phyloP scores from a whole-genome alignment of 2,888 invertebrate species.

The Orchesellides sinensis region DNA sequence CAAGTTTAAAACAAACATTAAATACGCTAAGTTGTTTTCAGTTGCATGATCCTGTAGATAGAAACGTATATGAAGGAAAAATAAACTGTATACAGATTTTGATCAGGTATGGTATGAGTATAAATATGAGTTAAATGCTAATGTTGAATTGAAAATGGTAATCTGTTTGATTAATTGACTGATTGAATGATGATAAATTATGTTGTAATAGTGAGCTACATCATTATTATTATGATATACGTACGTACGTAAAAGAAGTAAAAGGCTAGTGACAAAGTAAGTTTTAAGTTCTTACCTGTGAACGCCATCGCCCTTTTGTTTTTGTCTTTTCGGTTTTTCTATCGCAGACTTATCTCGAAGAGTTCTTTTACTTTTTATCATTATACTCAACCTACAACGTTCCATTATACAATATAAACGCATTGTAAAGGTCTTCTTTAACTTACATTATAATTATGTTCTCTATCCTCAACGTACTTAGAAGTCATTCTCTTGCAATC shows the following conservation, averaged over 20 bases:
- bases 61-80: conserved; percentile 15
- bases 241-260: conserved; percentile 45
- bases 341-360: too few species aligned
- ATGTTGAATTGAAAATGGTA: conserved; percentile 6
- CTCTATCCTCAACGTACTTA: too few species aligned
- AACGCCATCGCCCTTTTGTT: background rate
- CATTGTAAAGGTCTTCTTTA: too few species aligned
- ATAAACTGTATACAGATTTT: background rate
- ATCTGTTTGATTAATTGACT: conserved; percentile 64
- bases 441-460: too few species aligned
- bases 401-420: too few species aligned
- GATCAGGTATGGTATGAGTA: too few species aligned
- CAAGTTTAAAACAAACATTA: conserved; percentile 17
- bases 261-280: conserved; percentile 54
- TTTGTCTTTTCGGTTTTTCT: background rate
- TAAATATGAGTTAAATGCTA: background rate
- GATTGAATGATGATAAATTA: conserved; percentile 60
- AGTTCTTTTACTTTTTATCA: too few species aligned
- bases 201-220: conserved; percentile 39
- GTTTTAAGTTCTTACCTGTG: too few species aligned
- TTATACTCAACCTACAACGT: too few species aligned
- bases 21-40: conserved; percentile 41
- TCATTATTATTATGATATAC: conserved; percentile 44
- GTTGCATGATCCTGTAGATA: conserved; percentile 57
- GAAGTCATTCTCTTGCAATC: too few species aligned